Conservation (phyloP, 2,888 invertebrate genomes). For the Drosophila sordidula region DNA sequence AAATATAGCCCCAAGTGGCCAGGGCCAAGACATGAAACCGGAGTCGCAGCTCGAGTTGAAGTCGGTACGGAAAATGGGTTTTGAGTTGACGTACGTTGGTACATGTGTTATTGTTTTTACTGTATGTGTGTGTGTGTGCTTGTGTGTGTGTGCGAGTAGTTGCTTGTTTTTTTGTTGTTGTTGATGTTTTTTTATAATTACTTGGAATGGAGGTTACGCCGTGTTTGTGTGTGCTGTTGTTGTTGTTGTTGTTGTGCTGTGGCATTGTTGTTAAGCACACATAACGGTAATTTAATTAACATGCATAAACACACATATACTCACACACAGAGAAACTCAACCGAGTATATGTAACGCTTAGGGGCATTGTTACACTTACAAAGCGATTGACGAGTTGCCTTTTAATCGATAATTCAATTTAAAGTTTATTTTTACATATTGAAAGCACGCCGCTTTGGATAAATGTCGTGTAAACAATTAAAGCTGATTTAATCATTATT, state of each 20-base stretch:
- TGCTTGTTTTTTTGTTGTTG: slow-evolving; percentile 31
- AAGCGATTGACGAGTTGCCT: slow-evolving; percentile 38
- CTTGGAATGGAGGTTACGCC: slow-evolving; percentile 60
- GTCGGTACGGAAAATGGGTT: slow-evolving; percentile 42
- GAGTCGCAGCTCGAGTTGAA: slow-evolving; percentile 8
- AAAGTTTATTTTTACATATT: slow-evolving; percentile 4
- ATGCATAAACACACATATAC: slow-evolving; percentile 60
- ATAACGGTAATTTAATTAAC: slow-evolving; percentile 79
- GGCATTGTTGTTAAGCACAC: slow-evolving; percentile 64
- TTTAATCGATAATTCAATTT: slow-evolving; percentile 59
- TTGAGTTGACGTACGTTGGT: slow-evolving; percentile 21
- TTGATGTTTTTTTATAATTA: slow-evolving; percentile 72
- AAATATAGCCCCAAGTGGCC: slow-evolving; percentile 51
- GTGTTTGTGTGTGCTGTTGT: slow-evolving; percentile 23
- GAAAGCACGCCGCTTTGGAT: background rate
- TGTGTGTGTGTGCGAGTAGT: slow-evolving; percentile 1
- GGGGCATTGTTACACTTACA: slow-evolving; percentile 60
- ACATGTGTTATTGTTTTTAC: slow-evolving; percentile 36
- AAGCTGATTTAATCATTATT: background rate
- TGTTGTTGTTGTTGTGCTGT: slow-evolving; percentile 35
- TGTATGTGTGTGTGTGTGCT: slow-evolving; percentile 1
- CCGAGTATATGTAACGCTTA: slow-evolving; percentile 27
- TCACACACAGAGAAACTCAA: slow-evolving; percentile 5
- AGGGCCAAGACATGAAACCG: slow-evolving; percentile 48
- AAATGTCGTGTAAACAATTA: background rate